Evolutionary conservation across 2,797 vertebrate genomes (phyloP), one percentile per base, ranked within the genome.

Genomic region (Tolypeutes matacus): DNA sequence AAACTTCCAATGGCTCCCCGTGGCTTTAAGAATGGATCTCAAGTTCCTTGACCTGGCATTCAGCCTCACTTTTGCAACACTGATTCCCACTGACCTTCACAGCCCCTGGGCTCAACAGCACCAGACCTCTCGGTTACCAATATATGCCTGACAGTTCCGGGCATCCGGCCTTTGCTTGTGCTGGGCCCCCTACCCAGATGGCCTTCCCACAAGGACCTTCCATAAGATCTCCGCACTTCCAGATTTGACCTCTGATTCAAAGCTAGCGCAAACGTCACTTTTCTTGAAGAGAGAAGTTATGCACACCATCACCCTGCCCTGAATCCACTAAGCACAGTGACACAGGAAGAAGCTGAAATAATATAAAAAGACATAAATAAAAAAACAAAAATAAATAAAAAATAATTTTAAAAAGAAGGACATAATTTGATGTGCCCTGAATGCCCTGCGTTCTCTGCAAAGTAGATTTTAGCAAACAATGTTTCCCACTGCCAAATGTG

Each of bases 401-500:
- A n/a, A n/a, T n/a, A n/a, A n/a, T n/a, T n/a, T n/a, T n/a, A n/a
- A n/a, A n/a, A n/a, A n/a, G n/a, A n/a, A n/a, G n/a, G n/a, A n/a
- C 23, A 42, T 10, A 53, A 89, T 7, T 36, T n/a, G 46, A 65
- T 67, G 65, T 34, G 46, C 36, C 27, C 62, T 29, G n/a, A 95
- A 95, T 42, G 80, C 12, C 0, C 20, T 81, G 77, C 75, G 91
- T 86, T 36, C 56, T 25, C 21, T 75, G 60, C 76, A 95, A 95
- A 96, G 51, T 15, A 21, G 39, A 92, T 96, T 97, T 70, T 15
- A 96, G 92, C 94, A 96, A 96, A 95, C 93, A 88, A 11, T 56
- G 15, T 89, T 96, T 91, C 90, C 95, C 78, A 83, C 1, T 96
- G 97, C 95, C 96, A 95, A 0, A 25, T 92, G 93, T 76, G 95